Evolutionary conservation across 2,888 invertebrate genomes (phyloP), one percentile per base, ranked within the genome.

Genomic region (Drosophila infuscata): DNA sequence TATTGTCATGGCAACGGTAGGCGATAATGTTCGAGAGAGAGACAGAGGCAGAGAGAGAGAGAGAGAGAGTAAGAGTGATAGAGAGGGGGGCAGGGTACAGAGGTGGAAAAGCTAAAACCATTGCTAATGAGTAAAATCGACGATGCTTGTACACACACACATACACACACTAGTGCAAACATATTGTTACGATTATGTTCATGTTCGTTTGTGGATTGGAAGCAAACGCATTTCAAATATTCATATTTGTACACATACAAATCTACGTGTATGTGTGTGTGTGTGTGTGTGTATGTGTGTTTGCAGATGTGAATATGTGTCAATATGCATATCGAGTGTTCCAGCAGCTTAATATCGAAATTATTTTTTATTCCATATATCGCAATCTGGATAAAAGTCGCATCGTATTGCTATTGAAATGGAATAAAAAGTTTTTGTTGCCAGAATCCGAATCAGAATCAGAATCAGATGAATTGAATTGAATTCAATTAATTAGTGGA

Each of bases 1-100:
- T 88, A 85, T 85, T 76, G 81, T 70, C 88, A 79, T 80, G 75
- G 65, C 72, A 69, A 75, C 82, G 63, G 46, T 41, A 36, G 53
- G 15, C 52, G 38, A 51, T 36, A 52, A 25, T 25, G 25, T 25
- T 25, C 20, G 1, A 25, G 20, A 25, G 20, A 25, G 20, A 25
- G 20, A 25, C 20, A 25, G 20, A 25, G 20, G 1, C 7, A 17
- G 51, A 11, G 30, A 1, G 11, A 3, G 43, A 17, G 41, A 6
- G 0, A 5, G 12, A 25, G 9, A 9, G 20, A 9, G 2, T 0
- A 9, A 0, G 3, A 3, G 15, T 3, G 38, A 36, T 15, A 3
- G 8, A 3, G 17, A 25, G 1, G 6, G 17, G 11, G 41, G 4
- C 1, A 15, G 48, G n/a, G 20, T 20, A 15, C 46, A 4, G 46